These are phyloP conservation scores for Oncopodura yosiiana DNA, from an alignment of 1,140 invertebrate genomes.

Conservation along the genomic window DNA sequence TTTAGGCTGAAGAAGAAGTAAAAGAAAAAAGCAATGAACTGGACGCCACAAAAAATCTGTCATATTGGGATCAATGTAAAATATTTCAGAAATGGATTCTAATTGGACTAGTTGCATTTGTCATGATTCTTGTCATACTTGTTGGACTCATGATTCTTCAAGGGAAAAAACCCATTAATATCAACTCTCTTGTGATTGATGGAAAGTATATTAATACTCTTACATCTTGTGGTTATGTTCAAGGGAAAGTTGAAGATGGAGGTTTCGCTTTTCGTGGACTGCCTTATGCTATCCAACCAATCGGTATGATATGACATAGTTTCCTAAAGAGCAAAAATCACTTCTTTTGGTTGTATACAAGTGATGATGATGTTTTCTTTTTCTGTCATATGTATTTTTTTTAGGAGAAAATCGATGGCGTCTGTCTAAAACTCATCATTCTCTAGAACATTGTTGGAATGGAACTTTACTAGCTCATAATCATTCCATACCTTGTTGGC, in stretches of 20 bases:
- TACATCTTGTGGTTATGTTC: constrained; percentile 64
- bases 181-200: constrained; percentile 41
- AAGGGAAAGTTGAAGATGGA: constrained; percentile 63
- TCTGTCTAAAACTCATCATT: constrained; percentile 53
- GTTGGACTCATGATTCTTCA: not conserved
- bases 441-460: constrained; percentile 68
- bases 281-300: constrained; percentile 70
- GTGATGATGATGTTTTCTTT: not conserved
- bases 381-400: too few relatives aligned
- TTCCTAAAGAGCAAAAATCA: too few relatives aligned
- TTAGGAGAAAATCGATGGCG: constrained; percentile 58
- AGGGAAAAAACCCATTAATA: constrained; percentile 4
- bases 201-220: constrained; percentile 60
- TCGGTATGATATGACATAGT: too few relatives aligned
- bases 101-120: not conserved
- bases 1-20: not conserved
- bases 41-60: not conserved
- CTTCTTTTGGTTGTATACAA: too few relatives aligned
- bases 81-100: constrained; percentile 7
- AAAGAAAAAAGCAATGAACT: not conserved
- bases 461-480: constrained; percentile 55
- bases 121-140: constrained; percentile 4
- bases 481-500: constrained; percentile 47
- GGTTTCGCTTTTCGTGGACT: constrained; percentile 72
- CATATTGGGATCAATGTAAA: not conserved